Base-by-base conservation (phyloP, 2,113 vertebrate species). In the Erpornis zantholeuca region DNA sequence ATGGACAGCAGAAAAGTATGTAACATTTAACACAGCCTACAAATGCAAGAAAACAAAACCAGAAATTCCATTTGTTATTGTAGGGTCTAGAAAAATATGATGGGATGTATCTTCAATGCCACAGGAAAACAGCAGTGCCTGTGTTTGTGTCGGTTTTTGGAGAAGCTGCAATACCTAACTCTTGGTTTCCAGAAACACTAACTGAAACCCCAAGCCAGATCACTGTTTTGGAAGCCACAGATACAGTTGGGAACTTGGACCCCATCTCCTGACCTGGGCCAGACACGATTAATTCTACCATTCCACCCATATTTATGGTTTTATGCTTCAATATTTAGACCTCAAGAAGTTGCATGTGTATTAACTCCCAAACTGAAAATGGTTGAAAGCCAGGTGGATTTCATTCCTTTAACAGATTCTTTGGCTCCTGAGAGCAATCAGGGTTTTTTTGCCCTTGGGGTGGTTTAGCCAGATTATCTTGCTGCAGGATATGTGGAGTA, bases 1-100 rank as follows among this genome's bases (percentile, higher is more conserved):
- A 96, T 82, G 95, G 95, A 94, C 50, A 92, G 87, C 42, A 96
- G 75, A 96, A 92, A 97, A 94, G 63, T 85, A 91, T 66, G 68
- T 91, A 92, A 90, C 70, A 94, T 88, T 89, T 85, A 92, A 93
- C 87, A 94, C 70, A 87, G 82, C 29, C 42, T 87, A 76, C 50
- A 87, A 96, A 59, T 92, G 63, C 60, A 90, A 80, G 93, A 88
- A 94, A 96, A 96, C 84, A 96, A 91, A 90, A 79, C 42, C 71
- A 85, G 47, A 86, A 95, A 82, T 85, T 88, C 54, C 59, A 92
- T 90, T 92, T 82, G 40, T 92, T 91, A 59, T 64, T 85, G 31
- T 12, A 87, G 25, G 69, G 16, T 53, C 70, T 90, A 77, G 40
- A 82, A 89, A 89, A 88, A 56, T 76, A 82, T 18, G 23, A 77